These are phyloP conservation scores for Furcula furcula DNA, from an alignment of 2,888 invertebrate species.

Conservation along the genomic window DNA sequence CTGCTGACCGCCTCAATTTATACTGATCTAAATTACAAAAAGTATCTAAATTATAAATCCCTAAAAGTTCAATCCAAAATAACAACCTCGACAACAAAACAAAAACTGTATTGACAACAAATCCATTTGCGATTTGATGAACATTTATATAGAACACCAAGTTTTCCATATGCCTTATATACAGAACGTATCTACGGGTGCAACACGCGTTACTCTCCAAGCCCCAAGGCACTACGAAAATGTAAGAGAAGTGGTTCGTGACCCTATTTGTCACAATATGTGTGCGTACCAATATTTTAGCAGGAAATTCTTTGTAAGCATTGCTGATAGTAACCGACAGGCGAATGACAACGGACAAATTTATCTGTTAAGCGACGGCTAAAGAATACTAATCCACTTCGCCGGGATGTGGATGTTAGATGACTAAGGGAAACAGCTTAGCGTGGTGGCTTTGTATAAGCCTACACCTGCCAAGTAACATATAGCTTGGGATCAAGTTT, in stretches of 20 bases:
- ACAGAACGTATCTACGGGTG: conserved; percentile 2
- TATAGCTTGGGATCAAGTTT: neutral
- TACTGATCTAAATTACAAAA: too few relatives aligned
- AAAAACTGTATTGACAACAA: too few relatives aligned
- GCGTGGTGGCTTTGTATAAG: neutral
- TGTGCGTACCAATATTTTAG: conserved; percentile 30
- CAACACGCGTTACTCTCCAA: conserved; percentile 10
- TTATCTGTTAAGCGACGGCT: conserved; percentile 26
- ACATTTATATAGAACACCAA: neutral
- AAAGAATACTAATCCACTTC: conserved; percentile 29
- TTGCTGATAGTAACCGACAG: conserved; percentile 19
- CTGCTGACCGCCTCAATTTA: too few relatives aligned
- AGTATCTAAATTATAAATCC: too few relatives aligned
- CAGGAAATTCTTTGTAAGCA: conserved; percentile 18
- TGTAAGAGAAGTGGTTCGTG: conserved; percentile 20
- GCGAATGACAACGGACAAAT: conserved; percentile 31
- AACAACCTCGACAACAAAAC: too few relatives aligned
- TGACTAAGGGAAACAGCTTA: conserved; percentile 5
- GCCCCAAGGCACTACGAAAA: conserved; percentile 11
- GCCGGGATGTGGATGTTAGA: conserved; percentile 1
- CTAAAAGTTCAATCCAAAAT: too few relatives aligned
- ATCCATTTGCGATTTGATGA: too few relatives aligned
- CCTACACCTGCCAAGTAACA: neutral
- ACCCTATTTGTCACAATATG: conserved; percentile 25
- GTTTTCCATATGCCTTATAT: neutral